A percentile compares a stretch with the other conserved stretches of the same genome.
Evolutionary conservation across 35 echinoderm and acorn worm genomes (phyloP).

Genomic region (Anneissia japonica): DNA sequence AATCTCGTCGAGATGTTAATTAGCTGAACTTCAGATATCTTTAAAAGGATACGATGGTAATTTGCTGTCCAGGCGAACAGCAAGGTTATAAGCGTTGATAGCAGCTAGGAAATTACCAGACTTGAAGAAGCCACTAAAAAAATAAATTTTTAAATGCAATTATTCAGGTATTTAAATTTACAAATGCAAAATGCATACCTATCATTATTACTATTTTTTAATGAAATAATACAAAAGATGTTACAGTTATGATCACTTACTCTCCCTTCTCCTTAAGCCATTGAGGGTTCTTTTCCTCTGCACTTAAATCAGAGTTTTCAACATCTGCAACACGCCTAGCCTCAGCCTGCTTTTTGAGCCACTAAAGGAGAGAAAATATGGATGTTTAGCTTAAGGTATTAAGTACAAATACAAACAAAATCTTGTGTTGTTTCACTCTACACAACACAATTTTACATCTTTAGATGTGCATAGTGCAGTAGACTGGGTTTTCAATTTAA

Average conservation of each 20-base stretch:
- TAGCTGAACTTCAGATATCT: too few species aligned
- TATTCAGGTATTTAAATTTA: background rate
- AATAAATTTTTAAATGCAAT: constrained; percentile 1
- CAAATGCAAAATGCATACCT: background rate
- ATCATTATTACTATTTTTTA: background rate
- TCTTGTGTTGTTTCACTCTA: background rate
- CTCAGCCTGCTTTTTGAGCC: constrained; percentile 98
- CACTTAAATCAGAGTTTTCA: constrained; percentile 74
- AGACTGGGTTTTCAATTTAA: background rate
- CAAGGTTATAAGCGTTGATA: constrained; percentile 93
- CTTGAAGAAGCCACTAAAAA: constrained; percentile 69
- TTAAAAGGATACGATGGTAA: constrained; percentile 75
- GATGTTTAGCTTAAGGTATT: too few species aligned
- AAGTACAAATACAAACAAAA: too few species aligned
- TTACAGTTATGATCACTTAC: constrained; percentile 33
- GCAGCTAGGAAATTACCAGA: constrained; percentile 77
- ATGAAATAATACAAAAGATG: too few species aligned
- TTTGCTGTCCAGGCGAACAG: constrained; percentile 64
- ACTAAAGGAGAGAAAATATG: constrained; percentile 37
- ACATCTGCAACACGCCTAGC: constrained; percentile 60
- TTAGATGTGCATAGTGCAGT: too few species aligned
- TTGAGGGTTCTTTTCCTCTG: constrained; percentile 83
- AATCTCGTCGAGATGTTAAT: too few species aligned
- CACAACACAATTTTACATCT: background rate
- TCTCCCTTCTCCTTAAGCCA: constrained; percentile 97